A percentile compares a stretch with the other conserved stretches of the same genome.
These are phyloP conservation scores for Tupiocoris notatus DNA, from an alignment of 2,888 invertebrate genomes.

Conservation along the genomic window DNA sequence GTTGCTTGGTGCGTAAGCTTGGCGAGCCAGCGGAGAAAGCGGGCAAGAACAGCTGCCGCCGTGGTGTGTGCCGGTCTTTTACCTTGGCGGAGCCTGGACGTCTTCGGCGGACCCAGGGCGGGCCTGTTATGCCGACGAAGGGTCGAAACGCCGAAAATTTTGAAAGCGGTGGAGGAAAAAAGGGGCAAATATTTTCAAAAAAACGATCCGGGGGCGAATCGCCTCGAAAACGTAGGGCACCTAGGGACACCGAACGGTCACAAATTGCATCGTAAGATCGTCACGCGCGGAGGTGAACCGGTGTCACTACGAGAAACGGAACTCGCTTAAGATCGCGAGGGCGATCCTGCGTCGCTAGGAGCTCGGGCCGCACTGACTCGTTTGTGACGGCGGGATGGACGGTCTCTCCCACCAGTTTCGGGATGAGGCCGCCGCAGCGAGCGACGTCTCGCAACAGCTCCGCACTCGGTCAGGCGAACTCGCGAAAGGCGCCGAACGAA, in stretches of 20 bases:
- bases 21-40: constrained; percentile 43
- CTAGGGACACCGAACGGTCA: background rate
- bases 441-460: background rate
- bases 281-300: too few relatives aligned
- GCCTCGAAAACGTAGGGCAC: too few relatives aligned
- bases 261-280: background rate
- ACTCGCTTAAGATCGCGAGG: constrained; percentile 14
- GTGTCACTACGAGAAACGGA: too few relatives aligned
- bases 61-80: constrained; percentile 25
- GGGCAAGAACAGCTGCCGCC: constrained; percentile 40
- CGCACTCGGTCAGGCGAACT: too few relatives aligned
- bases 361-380: constrained; percentile 24
- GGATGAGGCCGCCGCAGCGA: background rate
- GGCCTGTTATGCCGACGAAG: background rate
- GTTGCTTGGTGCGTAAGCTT: constrained; percentile 42
- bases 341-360: constrained; percentile 22
- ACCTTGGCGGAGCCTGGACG: background rate
- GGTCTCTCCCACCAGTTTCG: constrained; percentile 5
- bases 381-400: background rate
- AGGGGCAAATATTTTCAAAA: background rate
- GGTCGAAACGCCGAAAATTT: constrained; percentile 5
- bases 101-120: constrained; percentile 13
- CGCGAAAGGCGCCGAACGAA: too few relatives aligned
- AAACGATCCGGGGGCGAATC: background rate
- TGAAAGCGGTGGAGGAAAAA: background rate